phyloP scores from a whole-genome alignment of 1,140 invertebrate species.

The Drosophila rufa region DNA sequence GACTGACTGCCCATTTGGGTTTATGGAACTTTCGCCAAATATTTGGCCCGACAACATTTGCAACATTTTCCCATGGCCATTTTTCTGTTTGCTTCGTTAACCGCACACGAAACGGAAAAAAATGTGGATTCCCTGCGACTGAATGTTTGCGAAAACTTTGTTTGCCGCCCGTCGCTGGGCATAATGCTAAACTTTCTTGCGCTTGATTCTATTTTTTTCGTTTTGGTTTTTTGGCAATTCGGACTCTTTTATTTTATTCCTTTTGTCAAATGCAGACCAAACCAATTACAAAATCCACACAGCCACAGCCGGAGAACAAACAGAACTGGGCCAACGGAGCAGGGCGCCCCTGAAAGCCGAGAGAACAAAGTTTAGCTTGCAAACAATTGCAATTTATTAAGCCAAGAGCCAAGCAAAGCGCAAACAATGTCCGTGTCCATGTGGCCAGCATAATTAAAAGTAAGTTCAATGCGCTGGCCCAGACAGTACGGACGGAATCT shows the following conservation, averaged over 20 bases:
- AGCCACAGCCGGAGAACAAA: conserved; percentile 41
- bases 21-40: conserved; percentile 72
- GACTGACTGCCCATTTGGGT: conserved; percentile 50
- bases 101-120: conserved; percentile 57
- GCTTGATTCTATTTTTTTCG: conserved; percentile 31
- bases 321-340: conserved; percentile 54
- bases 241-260: conserved; percentile 39
- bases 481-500: conserved; percentile 21
- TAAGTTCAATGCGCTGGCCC: conserved; percentile 73
- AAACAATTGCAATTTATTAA: conserved; percentile 84
- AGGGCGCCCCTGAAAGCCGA: conserved; percentile 20
- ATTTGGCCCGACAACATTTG: conserved; percentile 58
- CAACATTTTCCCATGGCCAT: conserved; percentile 45
- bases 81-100: conserved; percentile 81
- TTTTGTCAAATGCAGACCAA: conserved; percentile 80
- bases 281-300: conserved; percentile 75
- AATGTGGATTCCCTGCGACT: conserved; percentile 50
- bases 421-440: conserved; percentile 74
- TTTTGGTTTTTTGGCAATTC: conserved; percentile 4
- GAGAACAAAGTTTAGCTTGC: conserved; percentile 69
- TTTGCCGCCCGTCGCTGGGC: conserved; percentile 56
- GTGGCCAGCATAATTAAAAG: conserved; percentile 76
- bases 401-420: conserved; percentile 65
- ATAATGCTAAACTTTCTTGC: conserved; percentile 79
- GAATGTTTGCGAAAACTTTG: conserved; percentile 75